Evolutionary conservation across 2,113 vertebrate genomes (phyloP).

Genomic region (Otus sunia): DNA sequence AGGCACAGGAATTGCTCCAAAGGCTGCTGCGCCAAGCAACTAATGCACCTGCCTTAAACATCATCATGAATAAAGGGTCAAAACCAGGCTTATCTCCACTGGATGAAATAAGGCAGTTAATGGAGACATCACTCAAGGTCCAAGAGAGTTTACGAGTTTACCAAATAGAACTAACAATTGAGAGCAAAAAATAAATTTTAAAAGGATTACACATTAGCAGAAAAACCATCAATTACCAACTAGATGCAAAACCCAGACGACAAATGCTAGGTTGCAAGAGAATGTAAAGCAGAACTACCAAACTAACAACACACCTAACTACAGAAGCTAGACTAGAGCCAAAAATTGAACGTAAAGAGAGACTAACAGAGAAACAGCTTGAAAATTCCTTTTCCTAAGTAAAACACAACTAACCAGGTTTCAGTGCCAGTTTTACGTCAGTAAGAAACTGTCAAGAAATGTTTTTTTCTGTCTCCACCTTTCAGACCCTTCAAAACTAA

Average conservation of each 20-base stretch:
- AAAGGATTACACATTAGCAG: not conserved
- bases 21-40: not conserved
- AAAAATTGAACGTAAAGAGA: not conserved
- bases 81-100: not conserved
- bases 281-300: not conserved
- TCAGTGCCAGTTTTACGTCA: slow-evolving; percentile 15
- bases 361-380: not conserved
- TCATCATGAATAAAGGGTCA: not conserved
- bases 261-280: not conserved
- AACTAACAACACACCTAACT: not conserved
- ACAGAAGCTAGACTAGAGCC: not conserved
- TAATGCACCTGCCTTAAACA: not conserved
- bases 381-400: not conserved
- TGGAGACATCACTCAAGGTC: not conserved
- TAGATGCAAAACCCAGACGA: not conserved
- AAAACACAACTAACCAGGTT: not conserved
- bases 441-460: not conserved
- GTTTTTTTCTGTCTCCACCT: not conserved
- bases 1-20: not conserved
- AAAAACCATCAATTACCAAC: not conserved
- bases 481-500: not conserved
- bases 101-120: not conserved
- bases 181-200: not conserved
- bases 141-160: not conserved
- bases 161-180: not conserved